Conservation (phyloP, 2,797 vertebrate genomes). For the Pangasius djambal region DNA sequence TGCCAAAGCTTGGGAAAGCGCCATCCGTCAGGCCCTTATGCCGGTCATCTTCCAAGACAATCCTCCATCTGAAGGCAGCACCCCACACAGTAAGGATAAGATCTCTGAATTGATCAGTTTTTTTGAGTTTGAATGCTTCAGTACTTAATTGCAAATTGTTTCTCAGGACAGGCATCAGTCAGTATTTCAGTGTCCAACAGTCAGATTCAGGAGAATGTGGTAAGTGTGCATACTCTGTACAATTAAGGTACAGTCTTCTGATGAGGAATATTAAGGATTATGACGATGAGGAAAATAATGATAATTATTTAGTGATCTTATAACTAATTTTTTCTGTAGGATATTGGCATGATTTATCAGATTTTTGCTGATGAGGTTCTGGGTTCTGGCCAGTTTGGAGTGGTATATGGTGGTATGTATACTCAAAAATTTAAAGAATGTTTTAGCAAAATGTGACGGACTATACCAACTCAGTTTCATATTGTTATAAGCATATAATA, state of each 20-base stretch:
- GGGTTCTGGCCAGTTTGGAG: constrained; percentile 89
- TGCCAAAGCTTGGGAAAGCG: constrained; percentile 84
- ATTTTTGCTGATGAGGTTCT: constrained; percentile 91
- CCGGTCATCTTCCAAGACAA: constrained; percentile 84
- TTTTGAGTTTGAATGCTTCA: not conserved
- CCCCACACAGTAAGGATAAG: constrained; percentile 72
- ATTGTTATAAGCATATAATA: no score
- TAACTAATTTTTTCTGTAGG: constrained; percentile 67
- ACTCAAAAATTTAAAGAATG: not conserved
- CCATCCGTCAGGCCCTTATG: constrained; percentile 90
- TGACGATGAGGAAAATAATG: not conserved
- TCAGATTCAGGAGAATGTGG: constrained; percentile 90
- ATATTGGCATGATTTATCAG: constrained; percentile 90
- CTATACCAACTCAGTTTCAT: not conserved
- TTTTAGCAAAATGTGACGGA: not conserved
- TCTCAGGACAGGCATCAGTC: constrained; percentile 85
- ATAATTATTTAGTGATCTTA: not conserved
- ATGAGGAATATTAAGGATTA: not conserved
- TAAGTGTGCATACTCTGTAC: constrained; percentile 33
- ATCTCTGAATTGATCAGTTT: not conserved
- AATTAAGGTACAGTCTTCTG: not conserved
- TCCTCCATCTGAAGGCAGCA: constrained; percentile 71
- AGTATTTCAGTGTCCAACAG: constrained; percentile 91
- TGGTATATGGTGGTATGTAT: constrained; percentile 85
- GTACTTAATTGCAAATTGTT: constrained; percentile 26